A percentile compares a stretch with the other conserved stretches of the same genome.
Evolutionary conservation across 2,797 vertebrate species (phyloP).

Genomic region (Gambusia yucatana): DNA sequence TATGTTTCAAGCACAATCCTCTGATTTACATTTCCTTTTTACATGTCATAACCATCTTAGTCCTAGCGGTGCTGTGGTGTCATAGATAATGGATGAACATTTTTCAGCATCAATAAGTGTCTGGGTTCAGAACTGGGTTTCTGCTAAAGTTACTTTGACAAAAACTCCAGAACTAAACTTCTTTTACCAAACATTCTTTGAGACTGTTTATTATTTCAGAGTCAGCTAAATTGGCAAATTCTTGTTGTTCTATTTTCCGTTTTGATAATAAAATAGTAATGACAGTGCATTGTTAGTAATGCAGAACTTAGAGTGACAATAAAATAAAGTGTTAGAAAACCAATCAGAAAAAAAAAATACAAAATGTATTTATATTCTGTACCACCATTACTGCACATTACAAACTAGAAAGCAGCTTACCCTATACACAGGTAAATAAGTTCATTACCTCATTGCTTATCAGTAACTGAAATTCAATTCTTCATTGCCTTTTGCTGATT

Average conservation of each 20-base stretch:
- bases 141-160: slow-evolving; percentile 36
- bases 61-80: slow-evolving; percentile 27
- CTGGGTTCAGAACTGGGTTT: slow-evolving; percentile 31
- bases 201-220: slow-evolving; percentile 20
- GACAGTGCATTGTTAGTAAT: not conserved
- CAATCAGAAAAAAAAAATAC: not conserved
- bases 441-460: not conserved
- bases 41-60: slow-evolving; percentile 30
- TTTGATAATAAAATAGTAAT: slow-evolving; percentile 3
- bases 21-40: slow-evolving; percentile 44
- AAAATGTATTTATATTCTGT: not conserved
- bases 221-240: slow-evolving; percentile 32
- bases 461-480: not conserved
- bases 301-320: not conserved
- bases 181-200: slow-evolving; percentile 12
- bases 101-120: slow-evolving; percentile 29
- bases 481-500: not conserved
- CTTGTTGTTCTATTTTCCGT: not conserved
- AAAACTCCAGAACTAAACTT: slow-evolving; percentile 28
- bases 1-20: slow-evolving; percentile 28
- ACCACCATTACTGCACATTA: not conserved
- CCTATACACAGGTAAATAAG: not conserved
- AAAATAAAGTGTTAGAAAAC: not conserved
- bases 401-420: not conserved
- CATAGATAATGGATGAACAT: slow-evolving; percentile 53